Evolutionary conservation across 2,113 vertebrate genomes (phyloP).

Genomic region (Bambusicola thoracicus): DNA sequence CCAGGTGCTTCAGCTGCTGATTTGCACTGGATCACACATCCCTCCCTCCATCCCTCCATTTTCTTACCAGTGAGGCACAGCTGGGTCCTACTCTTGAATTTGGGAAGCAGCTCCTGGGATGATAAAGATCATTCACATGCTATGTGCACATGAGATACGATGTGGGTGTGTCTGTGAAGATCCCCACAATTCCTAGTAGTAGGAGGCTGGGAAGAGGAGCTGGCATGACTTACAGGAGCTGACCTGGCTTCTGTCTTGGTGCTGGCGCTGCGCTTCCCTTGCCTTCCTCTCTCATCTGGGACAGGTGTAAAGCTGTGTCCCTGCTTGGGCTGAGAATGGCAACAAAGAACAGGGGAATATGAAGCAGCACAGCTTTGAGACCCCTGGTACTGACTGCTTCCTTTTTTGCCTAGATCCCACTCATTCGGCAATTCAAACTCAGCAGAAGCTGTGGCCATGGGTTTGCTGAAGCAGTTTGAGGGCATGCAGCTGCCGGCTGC

Average conservation of each 20-base stretch:
- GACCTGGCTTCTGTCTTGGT: not conserved
- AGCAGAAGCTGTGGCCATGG: slow-evolving; percentile 97
- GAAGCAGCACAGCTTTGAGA: not conserved
- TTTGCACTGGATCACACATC: not conserved
- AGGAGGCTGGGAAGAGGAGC: not conserved
- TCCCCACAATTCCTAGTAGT: not conserved
- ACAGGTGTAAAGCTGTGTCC: not conserved
- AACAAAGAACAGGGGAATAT: not conserved
- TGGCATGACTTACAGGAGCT: not conserved
- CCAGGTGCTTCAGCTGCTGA: not conserved
- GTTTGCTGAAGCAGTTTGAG: slow-evolving; percentile 95
- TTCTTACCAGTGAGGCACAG: not conserved
- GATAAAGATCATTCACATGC: not conserved
- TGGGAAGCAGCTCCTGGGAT: not conserved
- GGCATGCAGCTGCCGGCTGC: slow-evolving; percentile 98
- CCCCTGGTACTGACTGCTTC: not conserved
- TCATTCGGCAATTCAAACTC: slow-evolving; percentile 93
- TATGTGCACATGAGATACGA: not conserved
- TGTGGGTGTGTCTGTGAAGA: not conserved
- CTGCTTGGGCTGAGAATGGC: not conserved
- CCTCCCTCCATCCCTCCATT: not conserved
- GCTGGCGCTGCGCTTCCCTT: not conserved
- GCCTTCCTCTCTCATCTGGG: not conserved
- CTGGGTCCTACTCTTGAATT: not conserved
- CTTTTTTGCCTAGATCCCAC: slow-evolving; percentile 78